phyloP scores from a whole-genome alignment of 2,888 invertebrate genomes.

The Drosophila niveifrons region DNA sequence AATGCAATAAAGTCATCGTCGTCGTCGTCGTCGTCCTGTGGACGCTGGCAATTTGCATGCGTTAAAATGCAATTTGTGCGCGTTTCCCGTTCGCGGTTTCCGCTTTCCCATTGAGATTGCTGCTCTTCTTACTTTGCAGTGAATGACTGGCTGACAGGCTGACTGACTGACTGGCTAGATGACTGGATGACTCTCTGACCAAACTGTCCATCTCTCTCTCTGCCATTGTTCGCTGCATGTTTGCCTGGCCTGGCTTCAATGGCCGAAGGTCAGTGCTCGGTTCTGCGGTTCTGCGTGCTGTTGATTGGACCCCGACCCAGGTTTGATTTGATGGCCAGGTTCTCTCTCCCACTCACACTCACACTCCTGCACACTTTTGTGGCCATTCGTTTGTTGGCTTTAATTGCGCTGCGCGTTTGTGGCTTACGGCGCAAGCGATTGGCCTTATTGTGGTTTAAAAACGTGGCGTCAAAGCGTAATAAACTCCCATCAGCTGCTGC shows the following conservation, averaged over 20 bases:
- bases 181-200: not conserved
- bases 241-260: constrained; percentile 4
- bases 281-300: constrained; percentile 30
- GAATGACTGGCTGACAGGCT: not conserved
- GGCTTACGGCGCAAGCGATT: constrained; percentile 51
- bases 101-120: constrained; percentile 44
- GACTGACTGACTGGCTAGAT: not conserved
- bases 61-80: constrained; percentile 82
- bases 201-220: not conserved
- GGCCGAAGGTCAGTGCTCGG: constrained; percentile 5
- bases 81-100: constrained; percentile 66
- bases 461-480: constrained; percentile 51
- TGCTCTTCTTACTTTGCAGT: not conserved
- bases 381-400: constrained; percentile 66
- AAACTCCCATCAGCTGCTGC: constrained; percentile 47
- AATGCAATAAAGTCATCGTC: constrained; percentile 72
- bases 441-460: constrained; percentile 68
- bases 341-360: too few species aligned
- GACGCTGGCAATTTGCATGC: constrained; percentile 78
- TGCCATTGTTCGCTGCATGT: not conserved
- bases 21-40: constrained; percentile 7
- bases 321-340: constrained; percentile 1
- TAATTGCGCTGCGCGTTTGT: constrained; percentile 63
- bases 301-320: constrained; percentile 60
- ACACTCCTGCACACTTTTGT: constrained; percentile 36